phyloP scores from a whole-genome alignment of 2,113 vertebrate genomes.

The Chroicocephalus ridibundus region DNA sequence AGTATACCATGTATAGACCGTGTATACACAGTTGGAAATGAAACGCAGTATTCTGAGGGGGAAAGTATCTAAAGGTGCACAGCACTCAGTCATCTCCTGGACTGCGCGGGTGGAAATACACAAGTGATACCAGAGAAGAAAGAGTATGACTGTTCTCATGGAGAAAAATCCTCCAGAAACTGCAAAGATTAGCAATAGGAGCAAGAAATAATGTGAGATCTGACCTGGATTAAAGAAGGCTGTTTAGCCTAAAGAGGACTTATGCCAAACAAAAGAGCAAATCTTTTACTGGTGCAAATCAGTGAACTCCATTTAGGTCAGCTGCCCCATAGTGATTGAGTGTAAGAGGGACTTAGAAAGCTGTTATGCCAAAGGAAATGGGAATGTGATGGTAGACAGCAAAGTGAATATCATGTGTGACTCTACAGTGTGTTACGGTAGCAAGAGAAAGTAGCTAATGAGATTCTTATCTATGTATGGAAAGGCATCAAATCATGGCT shows the following conservation, averaged over 20 bases:
- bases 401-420: not conserved
- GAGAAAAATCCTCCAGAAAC: not conserved
- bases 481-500: not conserved
- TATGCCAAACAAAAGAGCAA: not conserved
- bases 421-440: not conserved
- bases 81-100: accelerated
- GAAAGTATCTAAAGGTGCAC: not conserved
- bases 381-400: not conserved
- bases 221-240: not conserved
- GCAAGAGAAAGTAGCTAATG: not conserved
- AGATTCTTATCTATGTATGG: not conserved
- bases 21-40: not conserved
- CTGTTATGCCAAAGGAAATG: not conserved
- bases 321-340: not conserved
- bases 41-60: not conserved
- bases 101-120: not conserved
- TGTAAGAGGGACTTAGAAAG: not conserved
- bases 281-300: not conserved
- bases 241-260: not conserved
- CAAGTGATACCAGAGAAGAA: not conserved
- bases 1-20: not conserved
- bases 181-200: not conserved
- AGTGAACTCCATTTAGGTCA: not conserved
- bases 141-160: not conserved
- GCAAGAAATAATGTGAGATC: not conserved